These are phyloP conservation scores for Nothoprocta perdicaria DNA, from an alignment of 2,113 vertebrate species.

Conservation along the genomic window DNA sequence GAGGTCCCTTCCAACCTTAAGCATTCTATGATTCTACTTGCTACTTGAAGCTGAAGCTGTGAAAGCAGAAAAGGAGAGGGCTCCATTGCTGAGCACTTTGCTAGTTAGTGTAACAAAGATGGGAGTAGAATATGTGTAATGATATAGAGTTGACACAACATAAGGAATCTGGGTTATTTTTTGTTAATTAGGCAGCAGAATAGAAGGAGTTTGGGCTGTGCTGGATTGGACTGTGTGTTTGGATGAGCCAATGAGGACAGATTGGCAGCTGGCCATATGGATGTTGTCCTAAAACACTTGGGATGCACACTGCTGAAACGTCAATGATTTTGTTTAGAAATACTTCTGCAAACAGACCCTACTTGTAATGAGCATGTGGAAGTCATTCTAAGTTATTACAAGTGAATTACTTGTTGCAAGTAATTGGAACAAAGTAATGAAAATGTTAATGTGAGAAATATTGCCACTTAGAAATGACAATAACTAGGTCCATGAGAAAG, in stretches of 20 bases:
- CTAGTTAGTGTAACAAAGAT: neutral
- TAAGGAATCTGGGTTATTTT: neutral
- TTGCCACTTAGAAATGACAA: neutral
- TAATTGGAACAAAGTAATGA: neutral
- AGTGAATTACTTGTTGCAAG: neutral
- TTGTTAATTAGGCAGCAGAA: neutral
- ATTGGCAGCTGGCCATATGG: conserved; percentile 14
- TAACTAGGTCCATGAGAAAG: neutral
- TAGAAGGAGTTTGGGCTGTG: neutral
- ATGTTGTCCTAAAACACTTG: conserved; percentile 6
- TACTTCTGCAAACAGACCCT: neutral
- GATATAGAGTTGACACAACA: neutral
- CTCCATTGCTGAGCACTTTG: neutral
- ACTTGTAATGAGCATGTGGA: neutral
- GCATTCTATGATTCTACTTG: too few species aligned
- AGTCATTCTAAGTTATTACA: neutral
- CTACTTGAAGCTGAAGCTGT: neutral
- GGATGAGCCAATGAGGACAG: neutral
- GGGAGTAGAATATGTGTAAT: neutral
- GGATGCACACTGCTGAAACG: neutral
- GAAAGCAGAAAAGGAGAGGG: neutral
- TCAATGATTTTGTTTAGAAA: neutral
- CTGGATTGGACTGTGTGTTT: neutral
- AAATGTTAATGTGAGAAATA: neutral
- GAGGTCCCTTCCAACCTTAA: too few species aligned